Percentiles rank a stretch among this genome's conserved stretches.
Conservation (phyloP, 1,140 invertebrate species). For the Listronotus oregonensis region DNA sequence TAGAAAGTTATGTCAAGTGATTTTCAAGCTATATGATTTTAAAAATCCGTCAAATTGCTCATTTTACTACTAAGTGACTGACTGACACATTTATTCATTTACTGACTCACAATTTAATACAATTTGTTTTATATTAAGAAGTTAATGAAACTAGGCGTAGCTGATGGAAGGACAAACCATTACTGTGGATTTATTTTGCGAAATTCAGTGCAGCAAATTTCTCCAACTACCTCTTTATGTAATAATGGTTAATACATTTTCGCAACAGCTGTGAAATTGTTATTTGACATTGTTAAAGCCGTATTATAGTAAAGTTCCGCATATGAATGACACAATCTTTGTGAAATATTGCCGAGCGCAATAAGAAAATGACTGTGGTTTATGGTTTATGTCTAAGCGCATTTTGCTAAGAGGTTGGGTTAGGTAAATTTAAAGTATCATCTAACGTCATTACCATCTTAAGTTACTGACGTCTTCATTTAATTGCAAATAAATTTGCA, state of each 20-base stretch:
- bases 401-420: constrained; percentile 11
- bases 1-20: too few relatives aligned
- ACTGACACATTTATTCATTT: too few relatives aligned
- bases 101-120: too few relatives aligned
- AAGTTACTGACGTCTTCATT: constrained; percentile 29
- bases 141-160: not conserved
- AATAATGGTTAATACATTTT: constrained; percentile 29
- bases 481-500: constrained; percentile 31
- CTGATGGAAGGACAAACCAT: constrained; percentile 9
- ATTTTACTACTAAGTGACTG: too few relatives aligned
- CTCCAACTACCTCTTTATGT: constrained; percentile 14
- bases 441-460: constrained; percentile 24
- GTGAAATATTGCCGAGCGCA: not conserved
- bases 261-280: constrained; percentile 28
- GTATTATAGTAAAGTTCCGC: constrained; percentile 20
- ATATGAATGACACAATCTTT: constrained; percentile 23
- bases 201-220: constrained; percentile 21
- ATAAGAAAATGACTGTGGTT: constrained; percentile 15
- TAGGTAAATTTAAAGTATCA: constrained; percentile 26
- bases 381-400: constrained; percentile 11
- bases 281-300: constrained; percentile 33
- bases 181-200: constrained; percentile 20
- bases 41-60: too few relatives aligned
- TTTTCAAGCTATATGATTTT: too few relatives aligned
- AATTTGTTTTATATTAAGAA: too few relatives aligned